Evolutionary conservation across 2,888 invertebrate genomes (phyloP).

Genomic region (Calameuta pallipes): DNA sequence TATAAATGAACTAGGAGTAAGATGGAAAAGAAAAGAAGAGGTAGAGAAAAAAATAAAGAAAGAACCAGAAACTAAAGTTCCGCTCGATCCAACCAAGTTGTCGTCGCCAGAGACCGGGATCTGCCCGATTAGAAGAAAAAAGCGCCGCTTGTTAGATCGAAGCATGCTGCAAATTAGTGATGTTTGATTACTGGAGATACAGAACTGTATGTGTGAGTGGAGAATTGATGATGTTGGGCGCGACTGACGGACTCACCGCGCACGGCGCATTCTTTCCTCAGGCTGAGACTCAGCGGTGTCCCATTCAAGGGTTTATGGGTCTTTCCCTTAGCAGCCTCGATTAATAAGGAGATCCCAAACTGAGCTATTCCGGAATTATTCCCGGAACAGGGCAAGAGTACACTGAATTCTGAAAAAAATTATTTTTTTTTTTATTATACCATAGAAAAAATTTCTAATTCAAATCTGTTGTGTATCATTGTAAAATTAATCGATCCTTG

Average conservation of each 20-base stretch:
- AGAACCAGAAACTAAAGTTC: not conserved
- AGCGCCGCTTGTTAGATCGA: slow-evolving; percentile 5
- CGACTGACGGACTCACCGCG: slow-evolving; percentile 79
- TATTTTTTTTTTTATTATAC: not conserved
- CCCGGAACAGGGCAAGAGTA: slow-evolving; percentile 87
- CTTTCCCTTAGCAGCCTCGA: slow-evolving; percentile 80
- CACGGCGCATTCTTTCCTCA: slow-evolving; percentile 94
- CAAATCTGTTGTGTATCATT: not conserved
- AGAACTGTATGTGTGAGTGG: slow-evolving; percentile 62
- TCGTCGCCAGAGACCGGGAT: not conserved
- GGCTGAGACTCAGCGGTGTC: slow-evolving; percentile 86
- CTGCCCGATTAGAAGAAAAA: not conserved
- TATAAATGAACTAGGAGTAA: not conserved
- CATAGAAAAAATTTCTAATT: slow-evolving; percentile 8
- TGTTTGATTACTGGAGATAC: slow-evolving; percentile 61
- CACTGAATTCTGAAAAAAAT: slow-evolving; percentile 80
- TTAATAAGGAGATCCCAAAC: slow-evolving; percentile 87
- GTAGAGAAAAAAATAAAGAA: not conserved
- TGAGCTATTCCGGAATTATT: slow-evolving; percentile 89
- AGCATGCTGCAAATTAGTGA: slow-evolving; percentile 54
- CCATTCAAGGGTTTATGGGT: slow-evolving; percentile 78
- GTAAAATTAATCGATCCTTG: slow-evolving; percentile 1
- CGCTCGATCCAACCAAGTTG: not conserved
- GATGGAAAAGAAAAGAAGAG: not conserved
- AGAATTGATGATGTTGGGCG: slow-evolving; percentile 63